Evolutionary conservation across 35 echinoderm and acorn worm species (phyloP), one percentile per base, ranked within the genome.

Genomic region (Ophiothrix spiculata): DNA sequence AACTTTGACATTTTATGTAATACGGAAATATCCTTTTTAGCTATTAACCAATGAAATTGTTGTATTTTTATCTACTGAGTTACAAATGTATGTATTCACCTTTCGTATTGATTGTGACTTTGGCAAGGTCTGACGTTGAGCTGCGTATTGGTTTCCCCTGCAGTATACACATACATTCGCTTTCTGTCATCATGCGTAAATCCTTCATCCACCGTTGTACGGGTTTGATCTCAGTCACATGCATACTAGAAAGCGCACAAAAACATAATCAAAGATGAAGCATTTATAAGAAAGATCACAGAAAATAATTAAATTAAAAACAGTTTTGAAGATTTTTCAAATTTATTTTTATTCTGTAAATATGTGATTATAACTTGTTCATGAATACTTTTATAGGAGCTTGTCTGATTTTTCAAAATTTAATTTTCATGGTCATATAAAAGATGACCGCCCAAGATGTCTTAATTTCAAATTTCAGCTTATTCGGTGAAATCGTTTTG

Each of bases 121-220:
- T 88, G 38, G 90, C 93, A 33, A 91, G 33, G 82, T 91, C 87
- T 1, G 87, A 45, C 0, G 89, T 85, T 75, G 93, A 95, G 19
- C 54, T 87, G 34, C 88, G 87, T 60, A 97, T 97, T 35, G 94
- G 88, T 80, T 97, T 97, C 17, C 77, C 80, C 34, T 97, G 91
- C 54, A 97, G 78, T 40, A 97, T 83, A 73, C 86, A 92, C 87
- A 90, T 97, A n/a, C 90, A 90, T 75, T 97, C 94, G 39, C 87
- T 45, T 21, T 97, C 94, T 64, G 91, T 93, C 81, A 87, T 87
- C 23, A 40, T 77, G 15, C 88, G 37, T 6, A 97, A 81, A 39
- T 97, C 94, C 40, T 81, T 45, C 49, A 97, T 37, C 94, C 94
- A 97, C 16, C 80, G 82, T 28, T 90, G 87, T 17, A 97, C 94